phyloP scores from a whole-genome alignment of 2,888 invertebrate genomes.

The Herminia tarsipennalis region DNA sequence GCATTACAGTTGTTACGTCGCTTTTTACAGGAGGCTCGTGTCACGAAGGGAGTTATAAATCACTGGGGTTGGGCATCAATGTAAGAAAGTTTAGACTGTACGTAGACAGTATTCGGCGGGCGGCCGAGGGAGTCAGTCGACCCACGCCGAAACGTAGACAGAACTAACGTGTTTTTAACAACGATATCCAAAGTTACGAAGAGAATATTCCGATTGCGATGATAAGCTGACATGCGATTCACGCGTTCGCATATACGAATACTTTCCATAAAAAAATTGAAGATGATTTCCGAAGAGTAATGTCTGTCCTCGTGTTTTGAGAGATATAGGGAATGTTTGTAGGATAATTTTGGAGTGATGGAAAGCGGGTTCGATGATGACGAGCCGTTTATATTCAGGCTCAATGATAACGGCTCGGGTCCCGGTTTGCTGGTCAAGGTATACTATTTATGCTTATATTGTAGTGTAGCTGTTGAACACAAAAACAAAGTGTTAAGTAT shows the following conservation, averaged over 20 bases:
- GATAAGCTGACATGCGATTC: conserved; percentile 62
- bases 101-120: conserved; percentile 69
- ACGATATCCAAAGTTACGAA: conserved; percentile 40
- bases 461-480: not conserved
- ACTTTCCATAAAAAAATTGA: conserved; percentile 25
- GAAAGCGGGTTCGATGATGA: conserved; percentile 79
- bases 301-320: conserved; percentile 15
- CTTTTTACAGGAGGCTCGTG: conserved; percentile 64
- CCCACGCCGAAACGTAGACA: conserved; percentile 27
- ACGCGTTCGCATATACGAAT: conserved; percentile 49
- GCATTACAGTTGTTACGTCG: conserved; percentile 64
- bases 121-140: conserved; percentile 61
- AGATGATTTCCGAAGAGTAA: conserved; percentile 24
- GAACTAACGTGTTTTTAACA: conserved; percentile 45
- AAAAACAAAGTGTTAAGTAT: too few relatives aligned
- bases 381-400: conserved; percentile 90
- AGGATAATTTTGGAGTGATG: conserved; percentile 57
- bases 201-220: conserved; percentile 45
- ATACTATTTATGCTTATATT: conserved; percentile 25
- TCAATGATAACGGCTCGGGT: conserved; percentile 91
- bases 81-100: conserved; percentile 24
- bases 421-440: conserved; percentile 91
- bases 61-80: conserved; percentile 57
- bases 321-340: conserved; percentile 26
- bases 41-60: conserved; percentile 75